These are phyloP conservation scores for Oscheius sp. DNA, from an alignment of 2,888 invertebrate species.

Conservation along the genomic window DNA sequence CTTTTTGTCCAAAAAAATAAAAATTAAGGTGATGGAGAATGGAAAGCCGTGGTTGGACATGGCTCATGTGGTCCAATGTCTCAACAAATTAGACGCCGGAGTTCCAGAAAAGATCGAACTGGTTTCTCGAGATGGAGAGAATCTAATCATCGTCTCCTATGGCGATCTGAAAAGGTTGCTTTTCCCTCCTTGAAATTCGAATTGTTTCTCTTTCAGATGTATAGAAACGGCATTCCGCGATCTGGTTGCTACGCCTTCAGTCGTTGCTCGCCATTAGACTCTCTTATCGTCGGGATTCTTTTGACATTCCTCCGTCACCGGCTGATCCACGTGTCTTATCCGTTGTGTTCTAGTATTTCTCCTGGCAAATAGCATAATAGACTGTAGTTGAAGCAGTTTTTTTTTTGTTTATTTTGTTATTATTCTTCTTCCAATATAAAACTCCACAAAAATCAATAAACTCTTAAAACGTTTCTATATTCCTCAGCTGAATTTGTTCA, in stretches of 20 bases:
- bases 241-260: conserved; percentile 15
- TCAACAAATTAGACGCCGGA: conserved; percentile 81
- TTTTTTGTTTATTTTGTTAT: conserved; percentile 5
- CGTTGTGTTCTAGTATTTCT: conserved; percentile 3
- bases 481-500: neutral
- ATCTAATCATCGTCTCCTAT: conserved; percentile 92
- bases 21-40: conserved; percentile 80
- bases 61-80: conserved; percentile 89
- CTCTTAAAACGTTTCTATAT: neutral
- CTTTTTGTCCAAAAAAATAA: conserved; percentile 35
- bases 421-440: neutral
- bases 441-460: conserved; percentile 33
- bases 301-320: conserved; percentile 6
- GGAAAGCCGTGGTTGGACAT: conserved; percentile 95
- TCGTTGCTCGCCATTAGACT: conserved; percentile 10
- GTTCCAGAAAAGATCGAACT: conserved; percentile 81
- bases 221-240: conserved; percentile 51
- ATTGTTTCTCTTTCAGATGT: conserved; percentile 40
- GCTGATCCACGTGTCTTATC: conserved; percentile 8
- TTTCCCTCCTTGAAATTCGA: neutral
- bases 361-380: neutral
- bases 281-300: no score
- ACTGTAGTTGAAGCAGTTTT: neutral
- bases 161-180: conserved; percentile 87
- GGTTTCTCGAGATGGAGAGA: conserved; percentile 94